A percentile compares a stretch with the other conserved stretches of the same genome.
These are phyloP conservation scores for Chrysemys picta DNA, from an alignment of 2,113 vertebrate genomes.

Conservation along the genomic window DNA sequence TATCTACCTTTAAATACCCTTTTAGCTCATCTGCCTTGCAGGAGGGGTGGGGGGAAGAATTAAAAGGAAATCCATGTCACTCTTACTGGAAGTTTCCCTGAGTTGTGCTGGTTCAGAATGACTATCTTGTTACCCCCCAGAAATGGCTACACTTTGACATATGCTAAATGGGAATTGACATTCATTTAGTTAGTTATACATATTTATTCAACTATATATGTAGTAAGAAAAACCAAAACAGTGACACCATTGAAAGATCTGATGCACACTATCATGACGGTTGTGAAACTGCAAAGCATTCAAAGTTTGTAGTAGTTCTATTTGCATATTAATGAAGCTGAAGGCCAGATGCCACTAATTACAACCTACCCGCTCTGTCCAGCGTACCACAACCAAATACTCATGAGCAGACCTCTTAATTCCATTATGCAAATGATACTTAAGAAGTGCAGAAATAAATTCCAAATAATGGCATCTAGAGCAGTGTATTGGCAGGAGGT, in stretches of 20 bases:
- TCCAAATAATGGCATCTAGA: slow-evolving; percentile 80
- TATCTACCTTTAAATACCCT: background rate
- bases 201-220: background rate
- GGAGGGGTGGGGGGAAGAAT: background rate
- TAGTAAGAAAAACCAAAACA: background rate
- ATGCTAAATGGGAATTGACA: background rate
- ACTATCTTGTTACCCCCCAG: background rate
- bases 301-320: slow-evolving; percentile 85
- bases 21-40: background rate
- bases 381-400: slow-evolving; percentile 88
- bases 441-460: slow-evolving; percentile 84
- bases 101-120: background rate
- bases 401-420: slow-evolving; percentile 88
- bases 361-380: slow-evolving; percentile 89
- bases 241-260: background rate
- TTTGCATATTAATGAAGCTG: slow-evolving; percentile 97
- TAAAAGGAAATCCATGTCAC: background rate
- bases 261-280: slow-evolving; percentile 7
- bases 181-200: background rate
- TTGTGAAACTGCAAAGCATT: slow-evolving; percentile 51
- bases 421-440: slow-evolving; percentile 94
- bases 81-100: background rate
- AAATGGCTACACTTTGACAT: background rate
- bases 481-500: slow-evolving; percentile 80
- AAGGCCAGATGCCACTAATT: slow-evolving; percentile 98